Evolutionary conservation across 2,797 vertebrate species (phyloP), one percentile per base, ranked within the genome.

Genomic region (Fistularia commersonii): DNA sequence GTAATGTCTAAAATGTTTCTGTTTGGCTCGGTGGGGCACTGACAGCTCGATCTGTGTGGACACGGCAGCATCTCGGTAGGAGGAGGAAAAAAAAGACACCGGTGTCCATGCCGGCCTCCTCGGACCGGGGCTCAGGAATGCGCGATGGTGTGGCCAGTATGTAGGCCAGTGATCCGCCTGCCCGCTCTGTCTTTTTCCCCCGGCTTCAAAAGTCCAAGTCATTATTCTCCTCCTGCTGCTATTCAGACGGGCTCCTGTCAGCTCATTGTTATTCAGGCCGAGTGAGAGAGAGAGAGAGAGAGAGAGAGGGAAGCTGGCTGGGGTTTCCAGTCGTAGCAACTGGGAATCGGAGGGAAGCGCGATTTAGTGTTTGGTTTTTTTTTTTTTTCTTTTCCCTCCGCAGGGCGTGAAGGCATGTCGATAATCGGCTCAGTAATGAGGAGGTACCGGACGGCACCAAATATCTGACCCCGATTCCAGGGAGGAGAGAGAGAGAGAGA

Each of bases 211-310:
- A 83, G 79, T 86, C 74, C 81, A 82, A 79, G 84, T 87, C 86
- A 90, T 90, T 90, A 88, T 88, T 88, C 87, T 85, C 66, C 74
- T 61, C 72, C 79, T 74, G 76, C 80, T 79, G 74, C 85, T 71
- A 88, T 90, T 91, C 87, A 89, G 65, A 23, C 44, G 49, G 68
- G 77, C 71, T 88, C 85, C 89, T 63, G 76, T 87, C 81, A 82
- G 81, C 89, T 91, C 91, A 91, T 92, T 92, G 87, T 91, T 90
- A 91, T 91, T 91, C 90, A 82, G 83, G 23, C 87, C 80, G 72
- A 88, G 88, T 82, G 87, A 78, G 78, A 32, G 75, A 76, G 78
- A 64, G 75, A 75, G 82, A 48, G 68, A 64, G 70, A 56, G 61
- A 51, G 80, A 57, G 62, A 63, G 69, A 31, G 60, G 66, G 76